Base-by-base conservation (phyloP, 2,113 vertebrate genomes). In the Setophaga coronata region DNA sequence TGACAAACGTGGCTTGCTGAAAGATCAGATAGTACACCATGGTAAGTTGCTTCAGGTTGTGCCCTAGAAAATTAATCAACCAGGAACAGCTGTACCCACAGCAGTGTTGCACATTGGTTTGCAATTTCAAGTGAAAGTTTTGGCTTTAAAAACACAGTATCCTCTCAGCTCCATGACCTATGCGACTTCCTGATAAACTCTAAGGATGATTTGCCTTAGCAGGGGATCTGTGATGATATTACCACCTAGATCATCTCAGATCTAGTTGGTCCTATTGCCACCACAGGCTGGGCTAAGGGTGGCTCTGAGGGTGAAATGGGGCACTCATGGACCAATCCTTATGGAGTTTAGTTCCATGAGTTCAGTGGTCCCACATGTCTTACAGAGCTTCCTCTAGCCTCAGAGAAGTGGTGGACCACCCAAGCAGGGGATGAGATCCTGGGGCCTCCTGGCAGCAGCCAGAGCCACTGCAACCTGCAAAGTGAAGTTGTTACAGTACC, bases 271-370 rank as follows among this genome's bases (percentile, higher is more conserved):
- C 21, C 7, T 57, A 3, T 50, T 34, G 23, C 10, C 10, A 12
- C 14, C 14, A 10, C 31, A 25, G 10, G 9, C 16, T 60, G 26
- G 14, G 7, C 7, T 36, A 56, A 38, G 36, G 29, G 18, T 34
- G 40, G 8, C 8, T 64, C 9, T 33, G 20, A 18, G 17, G 3
- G 2, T 9, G 4, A 61, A 18, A 7, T 10, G 8, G 4, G 2
- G 0, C 14, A 5, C 17, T 34, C 6, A 9, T 16, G 10, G 34
- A 10, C 9, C 36, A 38, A 38, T 38, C 14, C n/a, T 77, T 69
- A 25, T 1, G 13, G 6, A 18, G 6, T 28, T 38, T 40, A 57
- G 33, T 40, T 90, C n/a, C 10, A 9, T 19, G 13, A n/a, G 11
- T 12, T 10, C 33, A 23, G 12, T n/a, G 42, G 51, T 58, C 18